Evolutionary conservation across 1,140 invertebrate genomes (phyloP).

Genomic region (Phthorimaea operculella): DNA sequence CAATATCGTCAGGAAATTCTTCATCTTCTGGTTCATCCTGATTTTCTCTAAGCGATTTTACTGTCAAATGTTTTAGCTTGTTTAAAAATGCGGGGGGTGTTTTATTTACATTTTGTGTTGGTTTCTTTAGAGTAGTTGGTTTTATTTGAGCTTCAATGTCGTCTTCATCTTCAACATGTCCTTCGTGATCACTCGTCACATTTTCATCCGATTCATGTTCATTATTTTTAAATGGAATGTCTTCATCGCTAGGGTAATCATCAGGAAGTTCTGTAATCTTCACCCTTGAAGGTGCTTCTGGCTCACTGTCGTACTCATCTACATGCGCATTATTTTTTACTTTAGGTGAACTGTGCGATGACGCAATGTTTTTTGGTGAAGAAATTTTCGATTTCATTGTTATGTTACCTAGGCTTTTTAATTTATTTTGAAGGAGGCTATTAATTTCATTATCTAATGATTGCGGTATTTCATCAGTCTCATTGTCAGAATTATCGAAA

Average conservation of each 20-base stretch:
- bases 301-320: neutral
- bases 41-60: slow-evolving; percentile 37
- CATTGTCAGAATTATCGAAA: slow-evolving; percentile 1
- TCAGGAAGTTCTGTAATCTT: neutral
- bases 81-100: slow-evolving; percentile 18
- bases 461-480: neutral
- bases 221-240: slow-evolving; percentile 12
- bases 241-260: neutral
- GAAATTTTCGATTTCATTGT: slow-evolving; percentile 40
- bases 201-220: slow-evolving; percentile 18
- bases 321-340: neutral
- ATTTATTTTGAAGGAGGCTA: slow-evolving; percentile 27
- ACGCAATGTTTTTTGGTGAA: slow-evolving; percentile 15
- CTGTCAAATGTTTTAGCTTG: slow-evolving; percentile 45
- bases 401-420: slow-evolving; percentile 45
- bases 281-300: neutral
- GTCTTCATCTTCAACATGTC: slow-evolving; percentile 13
- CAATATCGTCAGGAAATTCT: neutral
- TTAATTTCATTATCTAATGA: no score
- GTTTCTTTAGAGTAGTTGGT: slow-evolving; percentile 23
- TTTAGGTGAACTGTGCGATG: neutral
- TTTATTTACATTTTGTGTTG: slow-evolving; percentile 12
- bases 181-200: slow-evolving; percentile 1
- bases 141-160: slow-evolving; percentile 33
- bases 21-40: slow-evolving; percentile 11